Base-by-base conservation (phyloP, 2,888 invertebrate species). In the Sthenelais limicola region DNA sequence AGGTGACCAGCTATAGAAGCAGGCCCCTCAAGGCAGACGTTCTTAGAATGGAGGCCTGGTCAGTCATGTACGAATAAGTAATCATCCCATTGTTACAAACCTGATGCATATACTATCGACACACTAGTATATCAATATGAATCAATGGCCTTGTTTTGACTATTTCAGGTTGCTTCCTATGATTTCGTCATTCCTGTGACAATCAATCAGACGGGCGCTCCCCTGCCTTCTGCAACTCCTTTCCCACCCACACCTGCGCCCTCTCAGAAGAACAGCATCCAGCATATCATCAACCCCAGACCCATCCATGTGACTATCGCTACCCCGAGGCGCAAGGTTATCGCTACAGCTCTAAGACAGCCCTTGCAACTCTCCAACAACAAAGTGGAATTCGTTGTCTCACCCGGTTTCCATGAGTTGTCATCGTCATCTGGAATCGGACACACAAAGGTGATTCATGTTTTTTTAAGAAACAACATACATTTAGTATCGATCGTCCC, bases 101-200 rank as follows among this genome's bases (percentile, higher is more conserved):
- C n/a, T n/a, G n/a, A n/a, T n/a, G n/a, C n/a, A n/a, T n/a, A n/a
- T n/a, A n/a, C n/a, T n/a, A n/a, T n/a, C n/a, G n/a, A n/a, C n/a
- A n/a, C n/a, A n/a, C n/a, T n/a, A n/a, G n/a, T n/a, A n/a, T n/a
- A n/a, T n/a, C n/a, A n/a, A n/a, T n/a, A n/a, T n/a, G n/a, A n/a
- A n/a, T n/a, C n/a, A n/a, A n/a, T n/a, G n/a, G n/a, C n/a, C n/a
- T n/a, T 43, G 47, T 28, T 28, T 30, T 38, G 0, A 9, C 47
- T 47, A 26, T 58, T 47, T 3, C 81, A 87, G 87, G 86, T 88
- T 69, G 87, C 88, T 21, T 83, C 87, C 5, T 88, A 88, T 81
- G 86, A 87, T 76, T 88, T 87, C 78, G 75, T 84, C 35, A 80
- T 88, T 77, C 85, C 86, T 26, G 85, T 86, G 32, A 74, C 82